Evolutionary conservation across 2,113 vertebrate species (phyloP).

Genomic region (Apodemus sylvaticus): DNA sequence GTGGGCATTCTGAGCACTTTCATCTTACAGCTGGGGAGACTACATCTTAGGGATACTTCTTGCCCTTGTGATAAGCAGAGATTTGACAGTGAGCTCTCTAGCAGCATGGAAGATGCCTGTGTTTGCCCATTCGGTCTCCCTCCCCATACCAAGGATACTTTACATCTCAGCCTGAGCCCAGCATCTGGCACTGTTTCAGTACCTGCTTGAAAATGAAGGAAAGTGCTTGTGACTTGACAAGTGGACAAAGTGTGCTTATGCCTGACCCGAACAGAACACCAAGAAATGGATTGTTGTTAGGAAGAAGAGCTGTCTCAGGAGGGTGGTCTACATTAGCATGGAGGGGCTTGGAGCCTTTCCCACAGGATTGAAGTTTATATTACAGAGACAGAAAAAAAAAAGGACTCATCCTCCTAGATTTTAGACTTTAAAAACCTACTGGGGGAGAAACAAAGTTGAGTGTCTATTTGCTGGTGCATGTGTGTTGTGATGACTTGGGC

Average conservation of each 20-base stretch:
- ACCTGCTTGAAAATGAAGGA: neutral
- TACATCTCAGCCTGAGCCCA: neutral
- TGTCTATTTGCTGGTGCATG: neutral
- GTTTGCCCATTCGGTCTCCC: neutral
- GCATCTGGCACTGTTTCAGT: no score
- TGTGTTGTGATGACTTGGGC: neutral
- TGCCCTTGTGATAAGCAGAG: neutral
- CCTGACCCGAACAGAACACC: neutral
- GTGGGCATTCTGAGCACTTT: neutral
- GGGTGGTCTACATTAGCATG: fast-evolving
- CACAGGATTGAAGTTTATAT: neutral
- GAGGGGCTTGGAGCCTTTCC: no score
- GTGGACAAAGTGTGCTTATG: neutral
- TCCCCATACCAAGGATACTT: neutral
- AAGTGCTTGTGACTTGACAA: fast-evolving
- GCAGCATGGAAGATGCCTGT: fast-evolving
- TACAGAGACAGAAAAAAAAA: neutral
- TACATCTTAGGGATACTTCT: neutral
- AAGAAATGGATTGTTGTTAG: neutral
- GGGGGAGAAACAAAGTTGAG: neutral
- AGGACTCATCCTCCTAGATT: neutral
- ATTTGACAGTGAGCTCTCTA: no score
- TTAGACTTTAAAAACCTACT: neutral
- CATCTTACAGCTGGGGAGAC: neutral
- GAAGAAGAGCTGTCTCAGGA: fast-evolving